These are phyloP conservation scores for Zaprionus lineosus DNA, from an alignment of 2,888 invertebrate genomes.

Conservation along the genomic window DNA sequence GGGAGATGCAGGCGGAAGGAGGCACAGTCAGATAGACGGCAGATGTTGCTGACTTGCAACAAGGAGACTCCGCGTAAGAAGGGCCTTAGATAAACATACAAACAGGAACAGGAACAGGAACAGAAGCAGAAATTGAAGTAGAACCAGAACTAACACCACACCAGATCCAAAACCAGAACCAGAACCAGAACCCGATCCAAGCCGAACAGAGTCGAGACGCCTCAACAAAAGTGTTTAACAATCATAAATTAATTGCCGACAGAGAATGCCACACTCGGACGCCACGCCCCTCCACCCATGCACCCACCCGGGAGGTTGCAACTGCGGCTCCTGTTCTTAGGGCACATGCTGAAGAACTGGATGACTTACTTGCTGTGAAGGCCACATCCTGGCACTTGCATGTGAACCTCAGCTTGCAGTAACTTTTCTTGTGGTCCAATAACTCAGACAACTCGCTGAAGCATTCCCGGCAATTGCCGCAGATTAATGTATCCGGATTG, in stretches of 20 bases:
- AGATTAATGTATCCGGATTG: slow-evolving; percentile 90
- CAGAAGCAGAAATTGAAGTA: too few species aligned
- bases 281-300: too few species aligned
- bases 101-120: neutral
- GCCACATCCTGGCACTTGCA: slow-evolving; percentile 86
- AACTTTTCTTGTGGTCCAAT: slow-evolving; percentile 89
- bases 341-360: slow-evolving; percentile 6
- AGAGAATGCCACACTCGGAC: slow-evolving; percentile 37
- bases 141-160: too few species aligned
- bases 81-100: slow-evolving; percentile 56
- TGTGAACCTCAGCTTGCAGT: slow-evolving; percentile 88
- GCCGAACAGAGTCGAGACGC: too few species aligned
- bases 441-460: slow-evolving; percentile 89
- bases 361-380: slow-evolving; percentile 83
- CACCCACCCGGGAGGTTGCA: too few species aligned
- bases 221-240: slow-evolving; percentile 78
- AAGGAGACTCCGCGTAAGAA: slow-evolving; percentile 21
- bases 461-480: slow-evolving; percentile 90
- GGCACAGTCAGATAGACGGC: too few species aligned
- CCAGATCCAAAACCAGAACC: too few species aligned
- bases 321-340: too few species aligned
- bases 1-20: too few species aligned
- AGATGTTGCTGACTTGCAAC: slow-evolving; percentile 71
- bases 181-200: too few species aligned
- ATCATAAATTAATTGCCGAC: slow-evolving; percentile 81